Evolutionary conservation across 2,797 vertebrate species (phyloP).

Genomic region (Anniella stebbinsi): DNA sequence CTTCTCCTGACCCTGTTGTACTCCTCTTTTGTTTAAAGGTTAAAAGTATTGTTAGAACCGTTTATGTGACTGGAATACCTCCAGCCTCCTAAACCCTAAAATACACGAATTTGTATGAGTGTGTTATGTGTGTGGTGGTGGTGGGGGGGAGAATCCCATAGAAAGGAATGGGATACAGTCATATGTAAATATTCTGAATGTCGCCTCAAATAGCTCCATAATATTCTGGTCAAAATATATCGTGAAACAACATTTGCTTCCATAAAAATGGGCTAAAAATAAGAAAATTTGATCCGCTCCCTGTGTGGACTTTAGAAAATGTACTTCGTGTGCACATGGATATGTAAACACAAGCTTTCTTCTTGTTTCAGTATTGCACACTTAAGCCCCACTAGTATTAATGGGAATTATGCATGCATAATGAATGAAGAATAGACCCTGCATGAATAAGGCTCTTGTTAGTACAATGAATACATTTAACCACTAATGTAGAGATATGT

Average conservation of each 20-base stretch:
- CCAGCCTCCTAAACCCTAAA: background rate
- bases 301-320: conserved; percentile 30
- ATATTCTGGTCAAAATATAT: background rate
- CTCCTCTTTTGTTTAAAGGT: background rate
- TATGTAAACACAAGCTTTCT: conserved; percentile 47
- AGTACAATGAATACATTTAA: conserved; percentile 69
- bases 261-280: conserved; percentile 24
- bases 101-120: background rate
- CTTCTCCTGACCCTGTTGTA: background rate
- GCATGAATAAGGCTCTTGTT: conserved; percentile 75
- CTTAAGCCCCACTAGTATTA: conserved; percentile 67
- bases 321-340: conserved; percentile 34
- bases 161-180: background rate
- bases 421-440: conserved; percentile 60
- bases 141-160: background rate
- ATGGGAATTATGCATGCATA: conserved; percentile 74
- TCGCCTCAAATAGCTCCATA: background rate
- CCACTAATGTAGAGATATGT: conserved; percentile 71
- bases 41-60: background rate
- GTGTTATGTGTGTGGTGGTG: too few species aligned
- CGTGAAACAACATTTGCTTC: background rate
- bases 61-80: background rate
- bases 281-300: background rate
- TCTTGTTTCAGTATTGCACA: conserved; percentile 27
- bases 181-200: background rate